These are phyloP conservation scores for Pomacea maculata DNA, from an alignment of 1,140 invertebrate species.

Conservation along the genomic window DNA sequence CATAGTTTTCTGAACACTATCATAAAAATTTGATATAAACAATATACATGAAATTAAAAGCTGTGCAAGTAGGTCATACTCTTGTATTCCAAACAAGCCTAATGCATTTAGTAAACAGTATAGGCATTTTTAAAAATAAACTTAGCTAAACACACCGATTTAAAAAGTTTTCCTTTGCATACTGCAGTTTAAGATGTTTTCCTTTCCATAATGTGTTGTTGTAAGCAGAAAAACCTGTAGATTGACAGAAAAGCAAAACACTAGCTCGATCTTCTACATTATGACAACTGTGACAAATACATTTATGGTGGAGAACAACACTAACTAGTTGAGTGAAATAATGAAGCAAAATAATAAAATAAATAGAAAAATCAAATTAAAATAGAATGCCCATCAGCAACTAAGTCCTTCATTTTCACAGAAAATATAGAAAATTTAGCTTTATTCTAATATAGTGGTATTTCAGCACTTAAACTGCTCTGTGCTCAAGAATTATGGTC, in stretches of 20 bases:
- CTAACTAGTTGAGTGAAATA: no score
- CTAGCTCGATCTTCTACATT: background rate
- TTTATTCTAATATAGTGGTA: no score
- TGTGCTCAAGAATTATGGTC: no score
- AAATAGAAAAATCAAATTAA: background rate
- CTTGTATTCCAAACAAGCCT: no score
- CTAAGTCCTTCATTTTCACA: background rate
- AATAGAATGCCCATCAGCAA: background rate
- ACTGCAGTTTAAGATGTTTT: slow-evolving; percentile 37
- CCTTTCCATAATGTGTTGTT: slow-evolving; percentile 53
- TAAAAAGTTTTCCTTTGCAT: slow-evolving; percentile 51
- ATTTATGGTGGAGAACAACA: no score
- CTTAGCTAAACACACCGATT: slow-evolving; percentile 30
- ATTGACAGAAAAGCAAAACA: slow-evolving; percentile 6
- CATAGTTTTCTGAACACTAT: no score
- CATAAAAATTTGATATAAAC: background rate
- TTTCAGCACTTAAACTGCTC: no score
- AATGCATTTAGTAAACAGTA: no score
- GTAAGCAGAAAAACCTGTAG: slow-evolving; percentile 41
- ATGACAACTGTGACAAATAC: no score
- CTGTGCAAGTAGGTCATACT: no score
- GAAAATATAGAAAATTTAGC: no score
- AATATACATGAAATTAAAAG: background rate
- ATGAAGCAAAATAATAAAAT: background rate
- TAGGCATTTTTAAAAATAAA: no score